Evolutionary conservation across 1,140 invertebrate genomes (phyloP).

Genomic region (Homalodisca vitripennis): DNA sequence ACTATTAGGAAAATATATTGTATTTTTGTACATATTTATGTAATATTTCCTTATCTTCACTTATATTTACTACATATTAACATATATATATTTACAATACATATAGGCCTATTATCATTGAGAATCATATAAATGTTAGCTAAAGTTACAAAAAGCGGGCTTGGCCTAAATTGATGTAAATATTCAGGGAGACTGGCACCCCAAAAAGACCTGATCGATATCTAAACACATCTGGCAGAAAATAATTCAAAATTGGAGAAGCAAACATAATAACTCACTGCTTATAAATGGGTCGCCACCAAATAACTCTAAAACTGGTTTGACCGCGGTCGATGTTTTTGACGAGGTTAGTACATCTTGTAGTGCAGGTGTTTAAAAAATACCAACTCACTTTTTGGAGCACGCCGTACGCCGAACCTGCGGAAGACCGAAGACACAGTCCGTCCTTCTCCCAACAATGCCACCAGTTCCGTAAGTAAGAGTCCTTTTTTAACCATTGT

Average conservation of each 20-base stretch:
- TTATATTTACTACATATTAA: no score
- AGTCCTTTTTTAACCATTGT: not conserved
- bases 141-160: no score
- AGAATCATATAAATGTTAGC: no score
- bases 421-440: no score
- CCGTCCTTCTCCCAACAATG: no score
- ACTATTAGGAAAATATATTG: no score
- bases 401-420: not conserved
- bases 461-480: not conserved
- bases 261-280: constrained; percentile 3
- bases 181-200: not conserved
- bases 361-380: constrained; percentile 10
- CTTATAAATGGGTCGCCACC: not conserved
- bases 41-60: no score
- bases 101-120: no score
- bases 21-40: no score
- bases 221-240: not conserved
- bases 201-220: not conserved
- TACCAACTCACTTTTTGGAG: constrained; percentile 4
- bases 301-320: not conserved
- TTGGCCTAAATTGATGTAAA: no score
- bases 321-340: not conserved
- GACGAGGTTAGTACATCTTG: not conserved
- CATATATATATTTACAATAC: no score
- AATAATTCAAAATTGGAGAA: constrained; percentile 10